These are phyloP conservation scores for Vesta saturnalis DNA, from an alignment of 2,888 invertebrate genomes.

Conservation along the genomic window DNA sequence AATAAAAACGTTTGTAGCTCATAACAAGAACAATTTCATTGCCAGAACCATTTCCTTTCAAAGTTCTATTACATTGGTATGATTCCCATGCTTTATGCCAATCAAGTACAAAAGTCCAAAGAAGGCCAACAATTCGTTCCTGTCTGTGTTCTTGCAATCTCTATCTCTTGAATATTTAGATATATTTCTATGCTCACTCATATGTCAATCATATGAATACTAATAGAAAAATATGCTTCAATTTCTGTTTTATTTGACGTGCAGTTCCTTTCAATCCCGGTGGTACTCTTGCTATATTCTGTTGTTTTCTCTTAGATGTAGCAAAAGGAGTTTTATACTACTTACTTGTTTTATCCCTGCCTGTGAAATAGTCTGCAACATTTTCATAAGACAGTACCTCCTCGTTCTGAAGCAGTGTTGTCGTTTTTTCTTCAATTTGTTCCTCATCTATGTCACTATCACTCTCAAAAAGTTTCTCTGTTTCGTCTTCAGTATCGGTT, in stretches of 20 bases:
- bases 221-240: constrained; percentile 1
- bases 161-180: not conserved
- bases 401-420: not conserved
- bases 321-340: not conserved
- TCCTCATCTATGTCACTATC: not conserved
- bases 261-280: no score
- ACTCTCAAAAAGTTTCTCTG: not conserved
- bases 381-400: no score
- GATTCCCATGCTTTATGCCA: no score
- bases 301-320: no score
- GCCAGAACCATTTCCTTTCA: not conserved
- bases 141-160: not conserved
- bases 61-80: not conserved
- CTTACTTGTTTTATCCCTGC: no score
- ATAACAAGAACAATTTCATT: no score
- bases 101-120: no score
- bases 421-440: not conserved
- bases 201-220: constrained; percentile 6
- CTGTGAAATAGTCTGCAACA: no score
- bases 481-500: not conserved
- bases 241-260: not conserved
- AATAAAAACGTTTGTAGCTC: not conserved
- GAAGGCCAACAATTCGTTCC: not conserved
- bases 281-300: no score
- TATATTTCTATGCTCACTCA: not conserved